Evolutionary conservation across 1,140 invertebrate genomes (phyloP), one percentile per base, ranked within the genome.

Genomic region (Brachionus rubens): DNA sequence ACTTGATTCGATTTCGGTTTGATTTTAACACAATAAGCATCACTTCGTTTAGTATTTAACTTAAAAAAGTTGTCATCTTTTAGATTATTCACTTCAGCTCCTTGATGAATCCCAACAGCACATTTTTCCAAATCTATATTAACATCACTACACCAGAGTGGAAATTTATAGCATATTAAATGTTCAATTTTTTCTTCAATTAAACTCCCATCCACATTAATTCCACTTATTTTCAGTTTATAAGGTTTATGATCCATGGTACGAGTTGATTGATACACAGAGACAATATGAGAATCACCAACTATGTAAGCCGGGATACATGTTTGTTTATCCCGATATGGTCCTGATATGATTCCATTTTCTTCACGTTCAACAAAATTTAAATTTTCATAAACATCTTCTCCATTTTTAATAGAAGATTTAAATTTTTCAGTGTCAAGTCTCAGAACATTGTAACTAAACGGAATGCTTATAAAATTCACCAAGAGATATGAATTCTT

Each of bases 191-290:
- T 28, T 21, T 24, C 16, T 9, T 43, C 24, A 5, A 65, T 24
- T 21, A 43, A 65, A 43, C 12, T 2, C 2, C 10, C 21, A 43
- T 65, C 24, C 7, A 12, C 1, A 41, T 26, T n/a, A 14, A 65
- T 24, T 65, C 43, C 19, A 43, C 10, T n/a, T 43, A 65, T 43
- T 65, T 65, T 65, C 26, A 65, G 26, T 65, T 65, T 65, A 65
- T 43, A 65, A 65, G 59, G 59, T 24, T 21, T 41, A 14, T 24
- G 28, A 14, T 65, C 59, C 41, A 21, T 65, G 1, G 21, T n/a
- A 26, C 21, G 19, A 65, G 16, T 19, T 43, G 59, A 43, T 19
- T 65, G 36, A 43, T 21, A 65, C 1, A 19, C 43, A 24, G 59
- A 65, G 21, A 65, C 19, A 24, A 65, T 19, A 65, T 65, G 24